These are phyloP conservation scores for Toxotes jaculatrix DNA, from an alignment of 2,113 vertebrate species.

Conservation along the genomic window DNA sequence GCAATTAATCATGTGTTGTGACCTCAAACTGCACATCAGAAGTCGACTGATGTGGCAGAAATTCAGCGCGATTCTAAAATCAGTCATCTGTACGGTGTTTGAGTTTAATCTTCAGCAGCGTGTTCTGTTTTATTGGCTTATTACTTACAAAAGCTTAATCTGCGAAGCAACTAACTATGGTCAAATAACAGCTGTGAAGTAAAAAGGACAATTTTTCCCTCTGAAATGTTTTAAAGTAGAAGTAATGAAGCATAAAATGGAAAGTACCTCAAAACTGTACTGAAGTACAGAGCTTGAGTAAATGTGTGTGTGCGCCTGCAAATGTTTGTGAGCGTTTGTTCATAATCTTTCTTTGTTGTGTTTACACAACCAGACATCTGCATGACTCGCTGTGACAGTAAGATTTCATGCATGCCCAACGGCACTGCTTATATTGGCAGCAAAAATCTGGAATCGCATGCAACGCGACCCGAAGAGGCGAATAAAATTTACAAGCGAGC, in stretches of 20 bases:
- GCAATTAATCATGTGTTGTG: background rate
- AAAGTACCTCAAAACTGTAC: too few relatives aligned
- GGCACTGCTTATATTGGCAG: background rate
- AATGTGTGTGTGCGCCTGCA: background rate
- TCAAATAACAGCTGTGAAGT: background rate
- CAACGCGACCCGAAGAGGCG: background rate
- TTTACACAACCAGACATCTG: background rate
- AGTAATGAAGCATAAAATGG: background rate
- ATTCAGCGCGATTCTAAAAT: background rate
- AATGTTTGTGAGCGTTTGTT: background rate
- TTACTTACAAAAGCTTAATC: background rate
- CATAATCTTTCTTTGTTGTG: background rate
- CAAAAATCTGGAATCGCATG: background rate
- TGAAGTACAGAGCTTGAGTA: background rate
- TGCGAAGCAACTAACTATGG: background rate
- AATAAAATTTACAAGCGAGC: conserved; percentile 17
- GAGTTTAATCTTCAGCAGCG: too few relatives aligned
- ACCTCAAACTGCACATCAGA: background rate
- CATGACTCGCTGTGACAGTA: background rate
- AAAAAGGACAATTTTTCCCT: background rate
- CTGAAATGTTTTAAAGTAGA: background rate
- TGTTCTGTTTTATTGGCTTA: too few relatives aligned
- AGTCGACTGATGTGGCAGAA: background rate
- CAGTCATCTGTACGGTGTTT: too few relatives aligned
- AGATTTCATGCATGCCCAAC: conserved; percentile 9